Conservation (phyloP, 2,888 invertebrate genomes). For the Thecocarcelia acutangulata region DNA sequence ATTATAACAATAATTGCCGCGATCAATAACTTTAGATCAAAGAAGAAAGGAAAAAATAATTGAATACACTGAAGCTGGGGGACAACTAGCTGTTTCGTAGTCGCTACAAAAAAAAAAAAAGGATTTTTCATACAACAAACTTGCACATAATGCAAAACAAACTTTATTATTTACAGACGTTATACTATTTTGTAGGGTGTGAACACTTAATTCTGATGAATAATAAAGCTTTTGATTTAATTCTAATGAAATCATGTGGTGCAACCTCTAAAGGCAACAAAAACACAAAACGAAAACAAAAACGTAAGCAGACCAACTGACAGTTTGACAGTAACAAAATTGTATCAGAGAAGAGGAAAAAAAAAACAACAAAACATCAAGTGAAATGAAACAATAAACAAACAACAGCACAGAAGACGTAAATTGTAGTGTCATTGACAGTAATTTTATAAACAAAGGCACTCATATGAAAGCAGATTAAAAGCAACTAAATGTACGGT, state of each 20-base stretch:
- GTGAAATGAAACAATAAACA: conserved; percentile 29
- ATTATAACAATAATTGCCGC: too few relatives aligned
- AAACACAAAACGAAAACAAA: not conserved
- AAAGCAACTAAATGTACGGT: not conserved
- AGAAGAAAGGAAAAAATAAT: too few relatives aligned
- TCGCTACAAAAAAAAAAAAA: too few relatives aligned
- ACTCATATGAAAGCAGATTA: conserved; percentile 9
- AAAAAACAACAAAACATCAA: not conserved
- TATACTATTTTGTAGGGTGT: conserved; percentile 28
- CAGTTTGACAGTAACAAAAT: conserved; percentile 61
- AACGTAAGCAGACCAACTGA: conserved; percentile 21
- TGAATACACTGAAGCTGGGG: too few relatives aligned
- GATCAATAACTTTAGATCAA: too few relatives aligned
- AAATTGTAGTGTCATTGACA: conserved; percentile 62
- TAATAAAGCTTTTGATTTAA: conserved; percentile 31
- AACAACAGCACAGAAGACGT: conserved; percentile 30
- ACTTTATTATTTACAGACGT: too few relatives aligned
- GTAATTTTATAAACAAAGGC: conserved; percentile 47
- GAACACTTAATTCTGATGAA: not conserved
- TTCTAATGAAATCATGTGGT: conserved; percentile 67
- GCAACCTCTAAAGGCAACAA: conserved; percentile 57
- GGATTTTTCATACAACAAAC: too few relatives aligned
- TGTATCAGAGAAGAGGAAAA: conserved; percentile 34
- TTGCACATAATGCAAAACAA: too few relatives aligned
- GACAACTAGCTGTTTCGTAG: too few relatives aligned